Base-by-base conservation (phyloP, 2,797 vertebrate species). In the Periophthalmus magnuspinnatus region DNA sequence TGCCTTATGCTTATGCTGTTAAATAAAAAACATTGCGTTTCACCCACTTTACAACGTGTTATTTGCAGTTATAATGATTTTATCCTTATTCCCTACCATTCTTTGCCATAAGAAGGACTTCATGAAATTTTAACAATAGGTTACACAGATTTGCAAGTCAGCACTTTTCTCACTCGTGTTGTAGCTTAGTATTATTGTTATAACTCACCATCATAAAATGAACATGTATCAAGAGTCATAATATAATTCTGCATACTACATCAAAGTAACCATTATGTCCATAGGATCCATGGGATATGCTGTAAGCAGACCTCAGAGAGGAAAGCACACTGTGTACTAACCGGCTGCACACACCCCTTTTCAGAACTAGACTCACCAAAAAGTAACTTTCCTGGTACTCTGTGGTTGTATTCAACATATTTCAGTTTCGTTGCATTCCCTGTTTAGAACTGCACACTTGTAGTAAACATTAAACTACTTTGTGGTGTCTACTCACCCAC, bases 261-360 rank as follows among this genome's bases (percentile, higher is more conserved):
- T 21, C 56, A 61, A 71, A 33, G 72, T 54, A 61, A 52, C 54
- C 70, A 81, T 56, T 59, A 61, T 56, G 5, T 41, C 13, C 2
- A 5, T 64, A 54, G 61, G 24, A 58, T 17, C 61, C 16, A 5
- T 72, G 22, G 58, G 63, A 22, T 36, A 3, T 60, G 56, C 55
- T 71, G 57, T 67, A 45, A n/a, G 54, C 41, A 76, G 66, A 24
- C 71, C 69, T 71, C 68, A 80, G 34, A 32, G 52, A 71, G 13
- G 75, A 89, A 86, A 89, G 89, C 86, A 90, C 88, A 89, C 7
- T 0, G 77, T 89, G 90, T 90, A 67, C 89, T 63, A 55, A 8
- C 55, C 24, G 17, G 75, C 68, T 67, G 47, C 38, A 77, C 77
- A 76, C 77, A 45, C 71, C 70, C 73, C 76, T 47, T 64, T 74